Conservation (phyloP, 2,113 vertebrate genomes). For the Puffinus mauretanicus region DNA sequence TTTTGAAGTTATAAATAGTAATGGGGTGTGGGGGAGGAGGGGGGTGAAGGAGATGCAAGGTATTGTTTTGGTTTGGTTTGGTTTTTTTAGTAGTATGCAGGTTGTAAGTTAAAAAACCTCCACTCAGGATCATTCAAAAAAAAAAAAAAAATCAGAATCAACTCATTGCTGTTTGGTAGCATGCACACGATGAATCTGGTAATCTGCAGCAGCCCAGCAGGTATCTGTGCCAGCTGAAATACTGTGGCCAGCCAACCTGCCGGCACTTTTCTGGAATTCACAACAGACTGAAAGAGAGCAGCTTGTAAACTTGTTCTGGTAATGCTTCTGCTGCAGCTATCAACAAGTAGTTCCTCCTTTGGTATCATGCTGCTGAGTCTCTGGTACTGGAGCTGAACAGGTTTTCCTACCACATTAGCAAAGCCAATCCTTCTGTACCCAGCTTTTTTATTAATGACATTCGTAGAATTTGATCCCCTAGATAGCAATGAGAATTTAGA, state of each 20-base stretch:
- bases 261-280: neutral
- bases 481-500: neutral
- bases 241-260: neutral
- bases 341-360: neutral
- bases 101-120: neutral
- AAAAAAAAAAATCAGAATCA: neutral
- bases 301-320: neutral
- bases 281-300: neutral
- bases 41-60: neutral
- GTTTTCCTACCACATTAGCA: neutral
- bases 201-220: neutral
- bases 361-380: neutral
- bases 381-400: neutral
- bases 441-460: neutral
- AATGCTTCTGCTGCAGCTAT: neutral
- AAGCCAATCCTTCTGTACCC: neutral
- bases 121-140: neutral
- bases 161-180: neutral
- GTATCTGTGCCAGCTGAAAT: neutral
- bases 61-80: neutral
- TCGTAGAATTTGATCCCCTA: neutral
- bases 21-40: neutral
- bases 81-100: neutral
- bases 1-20: neutral
- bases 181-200: neutral